Percentiles rank a stretch among this genome's conserved stretches.
phyloP scores from a whole-genome alignment of 2,113 vertebrate species.

The Calonectris borealis region DNA sequence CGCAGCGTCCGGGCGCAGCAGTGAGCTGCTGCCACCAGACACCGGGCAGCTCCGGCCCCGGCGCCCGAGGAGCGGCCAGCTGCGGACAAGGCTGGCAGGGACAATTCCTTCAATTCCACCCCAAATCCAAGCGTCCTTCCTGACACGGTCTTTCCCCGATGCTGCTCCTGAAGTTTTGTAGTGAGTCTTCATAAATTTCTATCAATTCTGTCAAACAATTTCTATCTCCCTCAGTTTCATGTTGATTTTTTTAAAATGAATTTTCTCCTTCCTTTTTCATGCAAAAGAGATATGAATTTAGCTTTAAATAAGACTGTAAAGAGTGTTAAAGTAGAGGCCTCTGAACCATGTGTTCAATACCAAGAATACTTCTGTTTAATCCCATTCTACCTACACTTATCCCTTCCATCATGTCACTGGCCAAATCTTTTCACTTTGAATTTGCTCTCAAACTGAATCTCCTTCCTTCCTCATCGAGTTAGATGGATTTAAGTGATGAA shows the following conservation, averaged over 20 bases:
- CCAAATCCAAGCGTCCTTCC: rapidly evolving
- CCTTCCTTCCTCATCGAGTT: not conserved
- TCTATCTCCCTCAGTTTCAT: not conserved
- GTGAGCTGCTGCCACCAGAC: not conserved
- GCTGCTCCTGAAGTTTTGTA: not conserved
- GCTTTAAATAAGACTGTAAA: not conserved
- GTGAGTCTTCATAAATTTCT: not conserved
- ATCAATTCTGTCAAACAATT: not conserved
- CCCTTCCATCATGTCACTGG: not conserved
- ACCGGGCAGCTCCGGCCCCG: not conserved
- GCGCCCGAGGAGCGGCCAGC: not conserved
- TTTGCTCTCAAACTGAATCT: not conserved
- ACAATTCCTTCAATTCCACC: rapidly evolving
- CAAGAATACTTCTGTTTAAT: constrained; percentile 1
- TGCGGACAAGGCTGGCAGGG: rapidly evolving
- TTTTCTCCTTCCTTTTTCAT: not conserved
- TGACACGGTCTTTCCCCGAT: not conserved
- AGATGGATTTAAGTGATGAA: not conserved
- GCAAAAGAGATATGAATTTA: not conserved
- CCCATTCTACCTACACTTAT: not conserved
- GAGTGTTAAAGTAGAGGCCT: not conserved
- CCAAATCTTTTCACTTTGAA: constrained; percentile 13
- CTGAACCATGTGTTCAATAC: not conserved
- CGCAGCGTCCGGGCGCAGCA: rapidly evolving
- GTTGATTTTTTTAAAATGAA: not conserved